Evolutionary conservation across 1,140 invertebrate genomes (phyloP), one percentile per base, ranked within the genome.

Genomic region (Drosophila dunni): DNA sequence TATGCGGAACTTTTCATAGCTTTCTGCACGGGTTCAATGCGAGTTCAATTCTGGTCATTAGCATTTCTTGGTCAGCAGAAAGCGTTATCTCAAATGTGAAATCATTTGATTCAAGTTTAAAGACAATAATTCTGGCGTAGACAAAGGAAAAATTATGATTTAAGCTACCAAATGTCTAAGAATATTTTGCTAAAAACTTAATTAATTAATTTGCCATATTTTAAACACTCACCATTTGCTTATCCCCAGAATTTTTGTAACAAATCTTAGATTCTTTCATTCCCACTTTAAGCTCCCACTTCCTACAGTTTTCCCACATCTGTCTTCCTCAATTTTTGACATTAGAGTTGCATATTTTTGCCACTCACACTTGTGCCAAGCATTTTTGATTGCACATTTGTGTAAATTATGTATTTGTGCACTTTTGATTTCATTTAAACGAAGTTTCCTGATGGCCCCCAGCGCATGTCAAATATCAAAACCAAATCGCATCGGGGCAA

Each of bases 381-480:
- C 24, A 29, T 29, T 29, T 34, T 75, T 68, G 75, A 79, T 69
- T 68, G 63, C 75, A 88, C 78, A 88, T 86, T 88, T 86, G 83
- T 86, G 83, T 89, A 86, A 86, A 86, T 86, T 88, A 88, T 88
- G 84, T 84, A 89, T 88, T 89, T 88, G 84, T 89, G 84, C 80
- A 89, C 71, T 89, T 89, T 89, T 90, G 84, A 89, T 89, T 89
- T 89, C 84, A 89, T 89, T 89, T 89, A 89, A 89, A 89, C 85
- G 80, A 89, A 84, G 84, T 88, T 88, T 89, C 85, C 85, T 90
- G 84, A 89, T 89, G 80, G 85, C 84, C 84, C 71, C 78, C 81
- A 84, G 84, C 83, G 83, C 84, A 86, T 89, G 83, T 89, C 83
- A 89, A 86, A 86, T 88, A 86, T 86, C 83, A 88, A 88, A 88